phyloP scores from a whole-genome alignment of 2,113 vertebrate genomes.

The Poicephalus gulielmi region DNA sequence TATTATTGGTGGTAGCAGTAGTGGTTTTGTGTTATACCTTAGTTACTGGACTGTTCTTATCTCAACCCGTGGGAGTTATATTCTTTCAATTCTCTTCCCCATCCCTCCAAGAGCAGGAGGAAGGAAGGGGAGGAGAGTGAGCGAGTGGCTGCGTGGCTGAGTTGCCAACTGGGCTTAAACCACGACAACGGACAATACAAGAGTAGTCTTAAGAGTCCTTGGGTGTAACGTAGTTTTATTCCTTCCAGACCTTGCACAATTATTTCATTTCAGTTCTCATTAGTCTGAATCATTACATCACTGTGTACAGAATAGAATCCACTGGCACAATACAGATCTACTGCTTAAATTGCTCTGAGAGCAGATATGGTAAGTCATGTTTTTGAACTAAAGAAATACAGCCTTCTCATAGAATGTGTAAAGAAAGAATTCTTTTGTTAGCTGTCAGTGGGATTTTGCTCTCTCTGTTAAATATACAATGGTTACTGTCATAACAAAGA shows the following conservation, averaged over 20 bases:
- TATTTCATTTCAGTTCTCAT: constrained; percentile 16
- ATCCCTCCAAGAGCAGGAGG: no score
- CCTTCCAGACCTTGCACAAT: neutral
- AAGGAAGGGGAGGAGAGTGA: no score
- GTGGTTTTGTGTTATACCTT: no score
- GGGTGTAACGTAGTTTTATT: neutral
- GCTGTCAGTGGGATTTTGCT: constrained; percentile 67
- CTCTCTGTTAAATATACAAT: constrained; percentile 71
- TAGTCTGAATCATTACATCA: constrained; percentile 33
- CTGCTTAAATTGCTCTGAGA: constrained; percentile 43
- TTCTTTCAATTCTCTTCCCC: no score
- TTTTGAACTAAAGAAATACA: constrained; percentile 51
- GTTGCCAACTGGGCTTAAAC: no score
- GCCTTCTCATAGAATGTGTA: constrained; percentile 23
- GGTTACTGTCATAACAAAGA: constrained; percentile 70
- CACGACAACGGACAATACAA: neutral
- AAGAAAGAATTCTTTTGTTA: constrained; percentile 65
- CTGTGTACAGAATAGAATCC: neutral
- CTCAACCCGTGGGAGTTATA: no score
- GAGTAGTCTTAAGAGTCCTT: neutral
- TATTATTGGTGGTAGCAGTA: no score
- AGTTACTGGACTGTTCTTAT: no score
- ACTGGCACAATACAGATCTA: constrained; percentile 28
- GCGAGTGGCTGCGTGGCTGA: no score
- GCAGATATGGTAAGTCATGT: constrained; percentile 31